Base-by-base conservation (phyloP, 2,797 vertebrate species). In the Enteromius paludinosus region DNA sequence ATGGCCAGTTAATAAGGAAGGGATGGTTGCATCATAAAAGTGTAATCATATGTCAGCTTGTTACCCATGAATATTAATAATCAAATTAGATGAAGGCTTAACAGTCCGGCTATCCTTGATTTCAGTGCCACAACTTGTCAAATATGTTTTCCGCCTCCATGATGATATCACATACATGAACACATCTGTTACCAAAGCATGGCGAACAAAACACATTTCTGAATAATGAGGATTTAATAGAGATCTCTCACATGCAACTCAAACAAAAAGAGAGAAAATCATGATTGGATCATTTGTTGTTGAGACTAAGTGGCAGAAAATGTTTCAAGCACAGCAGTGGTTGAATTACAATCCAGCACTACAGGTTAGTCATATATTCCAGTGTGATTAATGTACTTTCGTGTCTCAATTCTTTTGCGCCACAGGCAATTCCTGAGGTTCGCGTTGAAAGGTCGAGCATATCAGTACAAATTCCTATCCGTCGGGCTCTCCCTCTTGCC, bases 31-130 rank as follows among this genome's bases (percentile, higher is more conserved):
- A 70, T 78, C 45, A 79, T 81, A 69, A 74, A 85, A 77, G 72
- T 84, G 62, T 87, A 68, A 82, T 89, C 56, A 78, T 49, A 88
- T 82, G 66, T 78, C 81, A 79, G 54, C 56, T 86, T 83, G 73
- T 83, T 89, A 84, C 83, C 74, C 84, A 87, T 82, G 68, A 88
- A 91, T 82, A 84, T 88, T 87, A 89, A 90, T 87, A 89, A 90
- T 83, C 69, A 54, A 90, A 90, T 92, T 89, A 84, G 79, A 89
- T 88, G 79, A 78, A 52, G 72, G 85, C 87, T 91, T 87, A 87
- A 82, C 84, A 86, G 84, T 78, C 76, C 49, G 25, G 84, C 73
- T 28, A 75, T 86, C 43, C 85, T 84, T 88, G 84, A 89, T 89
- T 89, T 86, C 85, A 86, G 87, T 82, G 87, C 70, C 84, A 83